A percentile compares a stretch with the other conserved stretches of the same genome.
phyloP scores from a whole-genome alignment of 2,797 vertebrate genomes.

The Tapirus indicus region DNA sequence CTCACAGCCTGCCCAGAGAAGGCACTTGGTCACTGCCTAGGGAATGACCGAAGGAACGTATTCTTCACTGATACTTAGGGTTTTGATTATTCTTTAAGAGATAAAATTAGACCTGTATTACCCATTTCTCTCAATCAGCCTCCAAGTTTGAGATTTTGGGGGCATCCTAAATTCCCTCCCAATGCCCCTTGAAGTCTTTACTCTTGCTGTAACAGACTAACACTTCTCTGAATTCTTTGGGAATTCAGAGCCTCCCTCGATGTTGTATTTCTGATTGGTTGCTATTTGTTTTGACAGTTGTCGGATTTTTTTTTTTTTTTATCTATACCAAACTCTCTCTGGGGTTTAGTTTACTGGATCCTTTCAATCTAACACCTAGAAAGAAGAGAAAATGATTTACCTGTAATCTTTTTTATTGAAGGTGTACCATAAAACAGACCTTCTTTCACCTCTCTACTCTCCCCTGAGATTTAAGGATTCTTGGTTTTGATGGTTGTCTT shows the following conservation, averaged over 20 bases:
- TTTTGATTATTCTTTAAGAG: not conserved
- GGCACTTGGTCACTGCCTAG: not conserved
- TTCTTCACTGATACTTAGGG: not conserved
- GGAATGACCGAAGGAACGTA: not conserved
- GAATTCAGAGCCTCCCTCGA: not conserved
- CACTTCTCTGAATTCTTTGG: conserved; percentile 33
- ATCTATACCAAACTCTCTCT: conserved; percentile 74
- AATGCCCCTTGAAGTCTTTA: not conserved
- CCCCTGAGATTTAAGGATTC: conserved; percentile 69
- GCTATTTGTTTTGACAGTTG: conserved; percentile 78
- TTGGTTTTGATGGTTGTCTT: conserved; percentile 61
- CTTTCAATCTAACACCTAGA: conserved; percentile 70
- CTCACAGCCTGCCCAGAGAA: not conserved
- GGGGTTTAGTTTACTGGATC: conserved; percentile 65
- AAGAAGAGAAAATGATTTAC: conserved; percentile 76
- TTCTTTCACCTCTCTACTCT: conserved; percentile 59
- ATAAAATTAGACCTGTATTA: not conserved
- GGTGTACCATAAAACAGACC: conserved; percentile 53
- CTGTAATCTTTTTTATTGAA: conserved; percentile 76
- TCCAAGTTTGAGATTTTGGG: not conserved
- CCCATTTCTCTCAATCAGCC: not conserved
- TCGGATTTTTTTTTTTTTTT: conserved; percentile 67
- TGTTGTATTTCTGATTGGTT: conserved; percentile 60
- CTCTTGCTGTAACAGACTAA: not conserved
- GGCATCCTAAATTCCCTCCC: not conserved